Evolutionary conservation across 2,888 invertebrate genomes (phyloP).

Genomic region (Andrena chrysosceles): DNA sequence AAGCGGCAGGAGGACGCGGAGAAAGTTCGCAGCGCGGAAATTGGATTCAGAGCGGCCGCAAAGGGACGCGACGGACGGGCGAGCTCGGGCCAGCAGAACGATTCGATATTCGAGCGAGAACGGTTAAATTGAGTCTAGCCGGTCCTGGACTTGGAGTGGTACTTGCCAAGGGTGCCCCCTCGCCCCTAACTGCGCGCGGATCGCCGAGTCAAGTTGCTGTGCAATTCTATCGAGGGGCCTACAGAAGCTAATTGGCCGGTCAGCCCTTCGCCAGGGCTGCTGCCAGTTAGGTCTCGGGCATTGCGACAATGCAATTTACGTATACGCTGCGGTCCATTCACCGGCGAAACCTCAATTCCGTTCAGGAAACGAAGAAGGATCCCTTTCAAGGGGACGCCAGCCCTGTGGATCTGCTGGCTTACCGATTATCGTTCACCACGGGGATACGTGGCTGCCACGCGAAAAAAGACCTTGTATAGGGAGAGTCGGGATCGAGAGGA

Average conservation of each 20-base stretch:
- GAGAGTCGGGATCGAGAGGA: too few relatives aligned
- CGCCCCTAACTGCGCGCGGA: conserved; percentile 51
- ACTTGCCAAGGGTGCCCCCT: conserved; percentile 50
- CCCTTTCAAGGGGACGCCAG: conserved; percentile 62
- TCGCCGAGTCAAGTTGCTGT: conserved; percentile 69
- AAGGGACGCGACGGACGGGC: conserved; percentile 33
- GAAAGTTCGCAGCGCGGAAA: conserved; percentile 51
- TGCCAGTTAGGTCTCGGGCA: conserved; percentile 60
- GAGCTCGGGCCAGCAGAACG: conserved; percentile 25
- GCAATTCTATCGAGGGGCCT: conserved; percentile 76
- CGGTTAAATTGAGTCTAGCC: conserved; percentile 68
- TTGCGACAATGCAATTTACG: conserved; percentile 77
- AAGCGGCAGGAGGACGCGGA: conserved; percentile 14
- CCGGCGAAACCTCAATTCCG: conserved; percentile 70
- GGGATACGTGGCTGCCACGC: neutral
- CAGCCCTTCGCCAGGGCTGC: conserved; percentile 69
- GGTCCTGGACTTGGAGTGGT: conserved; percentile 63
- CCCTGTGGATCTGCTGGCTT: conserved; percentile 21
- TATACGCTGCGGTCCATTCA: conserved; percentile 68
- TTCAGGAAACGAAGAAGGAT: conserved; percentile 69
- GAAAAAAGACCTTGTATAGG: neutral
- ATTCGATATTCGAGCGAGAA: conserved; percentile 64
- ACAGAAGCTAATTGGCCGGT: conserved; percentile 79
- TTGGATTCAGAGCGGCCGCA: conserved; percentile 53
- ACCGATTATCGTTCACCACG: neutral